Evolutionary conservation across 2,797 vertebrate genomes (phyloP), one percentile per base, ranked within the genome.

Genomic region (Spinibarbus caldwelli): DNA sequence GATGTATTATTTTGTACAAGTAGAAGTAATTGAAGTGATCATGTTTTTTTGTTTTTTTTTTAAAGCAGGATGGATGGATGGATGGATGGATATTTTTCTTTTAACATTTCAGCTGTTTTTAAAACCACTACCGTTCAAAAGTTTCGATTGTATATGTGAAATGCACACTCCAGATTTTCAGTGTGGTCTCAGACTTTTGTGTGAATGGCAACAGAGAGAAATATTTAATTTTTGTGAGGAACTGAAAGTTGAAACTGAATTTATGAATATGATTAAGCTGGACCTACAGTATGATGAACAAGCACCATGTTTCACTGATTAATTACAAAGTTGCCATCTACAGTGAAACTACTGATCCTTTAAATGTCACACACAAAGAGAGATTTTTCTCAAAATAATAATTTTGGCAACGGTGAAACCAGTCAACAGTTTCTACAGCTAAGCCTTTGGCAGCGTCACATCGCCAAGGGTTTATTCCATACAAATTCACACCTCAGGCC

Each of bases 341-440:
- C 72, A 52, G 29, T 47, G 26, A 47, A 75, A 70, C 36, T 41
- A 21, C 67, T 41, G 43, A 73, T 43, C 26, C 81, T 83, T 62
- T 76, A 83, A 45, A 83, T 21, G 68, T n/a, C 41, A 26, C 29
- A 64, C 36, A 45, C 73, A 67, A 59, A 59, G 8, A 78, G 38
- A 80, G 23, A 83, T 62, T 78, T 72, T 85, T 36, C 67, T 26
- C 38, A 62, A 47, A 62, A 80, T 52, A 73, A 79, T 72, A 49
- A 80, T 78, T 80, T 72, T 67, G 73, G 66, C 21, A 83, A 80
- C 15, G 36, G n/a, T 49, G 66, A 80, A 43, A 83, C 19, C 47
- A 57, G 38, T 80, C 76, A 85, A 85, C 73, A 82, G 70, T 80
- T 88, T 84, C 73, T 71, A 38, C 67, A 87, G 79, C 83, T 84